phyloP scores from a whole-genome alignment of 2,888 invertebrate genomes.

The Drosophila pullipes region DNA sequence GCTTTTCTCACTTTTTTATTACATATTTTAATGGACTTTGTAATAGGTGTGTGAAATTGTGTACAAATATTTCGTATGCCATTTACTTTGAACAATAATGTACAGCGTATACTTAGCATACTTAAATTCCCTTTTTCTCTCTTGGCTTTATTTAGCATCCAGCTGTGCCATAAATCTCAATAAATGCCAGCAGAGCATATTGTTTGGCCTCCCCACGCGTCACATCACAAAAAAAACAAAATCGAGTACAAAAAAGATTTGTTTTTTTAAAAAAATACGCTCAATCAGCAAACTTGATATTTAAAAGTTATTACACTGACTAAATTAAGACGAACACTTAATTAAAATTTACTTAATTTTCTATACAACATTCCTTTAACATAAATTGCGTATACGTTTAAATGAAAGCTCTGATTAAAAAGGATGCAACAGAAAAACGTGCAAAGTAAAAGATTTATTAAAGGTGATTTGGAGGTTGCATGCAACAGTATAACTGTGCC shows the following conservation, averaged over 20 bases:
- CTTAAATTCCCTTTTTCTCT: neutral
- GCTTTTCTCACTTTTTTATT: neutral
- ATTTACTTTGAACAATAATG: neutral
- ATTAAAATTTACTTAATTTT: neutral
- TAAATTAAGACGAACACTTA: neutral
- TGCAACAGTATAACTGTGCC: neutral
- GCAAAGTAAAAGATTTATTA: conserved; percentile 48
- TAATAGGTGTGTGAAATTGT: neutral
- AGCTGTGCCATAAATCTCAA: conserved; percentile 28
- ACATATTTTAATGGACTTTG: neutral
- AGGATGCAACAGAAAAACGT: conserved; percentile 20
- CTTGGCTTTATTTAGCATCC: conserved; percentile 7
- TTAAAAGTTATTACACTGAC: neutral
- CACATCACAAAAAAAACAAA: neutral
- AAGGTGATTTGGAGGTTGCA: conserved; percentile 10
- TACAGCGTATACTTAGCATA: neutral
- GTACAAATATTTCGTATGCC: neutral
- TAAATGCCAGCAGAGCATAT: conserved; percentile 17
- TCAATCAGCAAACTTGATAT: neutral
- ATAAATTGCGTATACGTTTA: neutral
- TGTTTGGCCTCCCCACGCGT: neutral
- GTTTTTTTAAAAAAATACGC: neutral
- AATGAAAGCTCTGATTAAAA: conserved; percentile 3
- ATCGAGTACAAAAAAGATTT: neutral
- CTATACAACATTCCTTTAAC: neutral